Evolutionary conservation across 1,140 invertebrate species (phyloP), one percentile per base, ranked within the genome.

Genomic region (Diuraphis noxia): DNA sequence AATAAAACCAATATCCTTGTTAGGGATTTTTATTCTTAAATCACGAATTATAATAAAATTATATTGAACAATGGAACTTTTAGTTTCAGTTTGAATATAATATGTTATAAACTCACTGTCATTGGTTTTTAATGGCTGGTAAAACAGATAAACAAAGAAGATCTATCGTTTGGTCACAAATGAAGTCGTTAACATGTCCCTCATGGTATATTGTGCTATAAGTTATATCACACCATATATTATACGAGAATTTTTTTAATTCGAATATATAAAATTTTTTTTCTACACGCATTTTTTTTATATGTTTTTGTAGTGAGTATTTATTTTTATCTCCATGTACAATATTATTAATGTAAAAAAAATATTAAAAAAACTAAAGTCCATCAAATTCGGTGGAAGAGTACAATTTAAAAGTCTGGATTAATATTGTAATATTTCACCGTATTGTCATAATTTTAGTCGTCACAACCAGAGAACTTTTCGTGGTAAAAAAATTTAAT

Each of bases 341-440:
- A 89, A 77, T 79, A 79, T 36, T 25, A 46, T 72, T 41, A 23
- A 30, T 41, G n/a, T n/a, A 49, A 49, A 49, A 40, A 72, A 21
- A 41, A 19, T 19, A 41, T 4, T 9, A 40, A 8, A 46, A 77
- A 25, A 46, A 46, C 21, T 5, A 86, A 25, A 46, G 23, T 8
- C 3, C 52, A 86, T 38, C 19, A 9, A 23, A 23, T 30, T 13
- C 36, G 6, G 23, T 23, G 49, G 52, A 34, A 46, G 41, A 36
- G 63, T 43, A 46, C 40, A 79, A 90, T 90, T 90, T 46, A 90
- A 90, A 90, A 90, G 34, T 79, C 41, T 72, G 72, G 40, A 90
- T 90, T 90, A 79, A 90, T 77, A 43, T 90, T 90, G 19, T 79
- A 79, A 79, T 79, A 90, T 79, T 90, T 90, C 25, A 90, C 88